phyloP scores from a whole-genome alignment of 2,888 invertebrate species.

The Ichneumoninae sp. region DNA sequence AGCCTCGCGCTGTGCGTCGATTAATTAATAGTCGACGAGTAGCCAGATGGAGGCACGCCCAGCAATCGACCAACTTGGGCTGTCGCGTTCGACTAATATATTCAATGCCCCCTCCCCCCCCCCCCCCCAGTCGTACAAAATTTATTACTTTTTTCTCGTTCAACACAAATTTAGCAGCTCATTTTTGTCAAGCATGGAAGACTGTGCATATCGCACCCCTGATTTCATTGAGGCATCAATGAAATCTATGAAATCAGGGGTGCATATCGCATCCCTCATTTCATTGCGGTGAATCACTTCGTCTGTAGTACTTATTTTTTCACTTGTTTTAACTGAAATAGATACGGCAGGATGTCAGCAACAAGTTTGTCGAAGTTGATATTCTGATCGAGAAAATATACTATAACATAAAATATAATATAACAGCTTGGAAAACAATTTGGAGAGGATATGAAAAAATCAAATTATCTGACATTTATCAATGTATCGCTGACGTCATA shows the following conservation, averaged over 20 bases:
- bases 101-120: neutral
- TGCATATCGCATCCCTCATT: neutral
- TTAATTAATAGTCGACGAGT: slow-evolving; percentile 82
- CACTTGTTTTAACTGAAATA: neutral
- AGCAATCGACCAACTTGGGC: slow-evolving; percentile 56
- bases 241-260: too few relatives aligned
- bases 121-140: neutral
- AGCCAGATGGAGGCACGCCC: slow-evolving; percentile 81
- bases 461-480: neutral
- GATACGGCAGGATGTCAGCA: neutral
- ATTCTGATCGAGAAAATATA: neutral
- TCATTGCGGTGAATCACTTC: neutral
- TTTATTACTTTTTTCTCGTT: slow-evolving; percentile 1
- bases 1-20: slow-evolving; percentile 83
- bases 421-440: neutral
- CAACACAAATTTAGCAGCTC: neutral
- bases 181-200: neutral
- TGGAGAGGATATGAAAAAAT: neutral
- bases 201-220: neutral
- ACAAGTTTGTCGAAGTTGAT: neutral
- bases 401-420: neutral
- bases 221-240: neutral
- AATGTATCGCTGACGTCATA: neutral
- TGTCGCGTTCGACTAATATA: slow-evolving; percentile 57
- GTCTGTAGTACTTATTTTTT: neutral